Evolutionary conservation across 2,888 invertebrate genomes (phyloP).

Genomic region (Brachyptera putata): DNA sequence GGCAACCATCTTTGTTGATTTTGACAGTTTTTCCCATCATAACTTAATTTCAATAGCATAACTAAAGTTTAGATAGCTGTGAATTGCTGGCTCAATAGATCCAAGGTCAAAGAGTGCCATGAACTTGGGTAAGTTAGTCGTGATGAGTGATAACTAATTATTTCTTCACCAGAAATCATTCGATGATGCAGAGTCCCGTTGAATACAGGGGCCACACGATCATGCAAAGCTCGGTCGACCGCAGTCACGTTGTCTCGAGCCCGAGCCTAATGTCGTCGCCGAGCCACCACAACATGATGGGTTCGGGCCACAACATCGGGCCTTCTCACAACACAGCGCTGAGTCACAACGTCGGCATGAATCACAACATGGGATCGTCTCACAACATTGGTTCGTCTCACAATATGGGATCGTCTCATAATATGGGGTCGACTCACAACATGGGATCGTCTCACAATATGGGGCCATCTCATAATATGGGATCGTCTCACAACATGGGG

Average conservation of each 20-base stretch:
- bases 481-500: background rate
- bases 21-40: no score
- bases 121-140: no score
- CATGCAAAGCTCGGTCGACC: background rate
- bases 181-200: background rate
- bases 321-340: background rate
- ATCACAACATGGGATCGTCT: background rate
- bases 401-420: no score
- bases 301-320: background rate
- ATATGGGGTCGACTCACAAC: no score
- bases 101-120: no score
- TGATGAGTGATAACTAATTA: no score
- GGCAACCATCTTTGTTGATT: no score
- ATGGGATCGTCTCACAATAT: no score
- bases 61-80: no score
- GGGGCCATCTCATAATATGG: background rate
- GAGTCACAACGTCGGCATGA: background rate
- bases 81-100: no score
- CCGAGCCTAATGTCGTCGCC: conserved; percentile 14
- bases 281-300: background rate
- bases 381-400: no score
- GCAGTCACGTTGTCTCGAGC: conserved; percentile 5
- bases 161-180: conserved; percentile 13
- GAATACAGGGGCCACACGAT: conserved; percentile 6
- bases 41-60: no score